phyloP scores from a whole-genome alignment of 2,113 vertebrate species.

The Corythoichthys haematopterus region DNA sequence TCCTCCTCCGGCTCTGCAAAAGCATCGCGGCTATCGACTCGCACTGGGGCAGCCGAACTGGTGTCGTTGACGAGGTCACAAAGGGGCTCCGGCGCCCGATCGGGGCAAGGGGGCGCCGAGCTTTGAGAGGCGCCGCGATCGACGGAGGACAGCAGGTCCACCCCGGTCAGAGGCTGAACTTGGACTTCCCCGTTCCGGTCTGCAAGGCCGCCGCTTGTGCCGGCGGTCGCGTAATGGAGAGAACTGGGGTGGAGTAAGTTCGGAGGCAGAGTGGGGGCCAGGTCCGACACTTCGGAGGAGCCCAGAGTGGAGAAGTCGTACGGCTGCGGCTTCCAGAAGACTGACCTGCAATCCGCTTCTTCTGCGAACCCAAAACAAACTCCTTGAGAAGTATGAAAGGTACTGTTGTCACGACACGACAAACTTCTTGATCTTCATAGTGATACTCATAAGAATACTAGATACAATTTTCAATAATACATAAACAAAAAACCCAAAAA shows the following conservation, averaged over 20 bases:
- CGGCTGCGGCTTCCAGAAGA: conserved; percentile 53
- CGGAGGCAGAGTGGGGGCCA: conserved; percentile 45
- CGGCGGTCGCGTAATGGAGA: conserved; percentile 52
- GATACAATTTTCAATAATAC: too few relatives aligned
- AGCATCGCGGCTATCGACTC: conserved; percentile 67
- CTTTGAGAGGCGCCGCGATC: conserved; percentile 70
- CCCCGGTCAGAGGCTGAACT: conserved; percentile 76
- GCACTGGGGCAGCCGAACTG: conserved; percentile 70
- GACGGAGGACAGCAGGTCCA: conserved; percentile 89
- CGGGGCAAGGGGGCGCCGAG: conserved; percentile 66
- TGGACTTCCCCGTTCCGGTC: conserved; percentile 56
- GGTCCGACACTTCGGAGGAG: conserved; percentile 47
- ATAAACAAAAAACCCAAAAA: too few relatives aligned
- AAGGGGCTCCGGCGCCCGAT: conserved; percentile 78
- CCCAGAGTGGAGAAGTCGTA: conserved; percentile 60
- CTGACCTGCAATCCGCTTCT: conserved; percentile 73
- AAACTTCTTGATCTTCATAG: too few relatives aligned
- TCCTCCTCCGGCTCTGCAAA: conserved; percentile 65
- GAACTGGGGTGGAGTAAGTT: conserved; percentile 64
- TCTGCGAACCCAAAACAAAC: conserved; percentile 30
- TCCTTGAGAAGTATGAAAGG: not conserved
- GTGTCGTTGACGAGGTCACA: conserved; percentile 91
- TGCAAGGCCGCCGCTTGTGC: conserved; percentile 10
- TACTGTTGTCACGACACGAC: too few relatives aligned
- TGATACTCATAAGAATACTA: too few relatives aligned